phyloP scores from a whole-genome alignment of 2,888 invertebrate species.

The Timandra comae region DNA sequence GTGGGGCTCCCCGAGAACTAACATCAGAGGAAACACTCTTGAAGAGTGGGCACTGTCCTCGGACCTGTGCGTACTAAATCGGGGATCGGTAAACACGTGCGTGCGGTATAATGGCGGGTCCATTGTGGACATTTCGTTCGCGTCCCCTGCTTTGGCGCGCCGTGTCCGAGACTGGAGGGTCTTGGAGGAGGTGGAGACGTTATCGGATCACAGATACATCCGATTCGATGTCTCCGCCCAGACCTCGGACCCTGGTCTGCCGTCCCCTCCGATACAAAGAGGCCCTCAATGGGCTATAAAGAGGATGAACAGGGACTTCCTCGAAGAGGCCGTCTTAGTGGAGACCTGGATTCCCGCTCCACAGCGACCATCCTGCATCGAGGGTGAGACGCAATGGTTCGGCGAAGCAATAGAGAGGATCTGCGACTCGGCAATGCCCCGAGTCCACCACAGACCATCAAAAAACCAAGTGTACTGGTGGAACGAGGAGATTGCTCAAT shows the following conservation, averaged over 20 bases:
- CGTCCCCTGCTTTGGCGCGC: too few species aligned
- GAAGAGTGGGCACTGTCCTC: conserved; percentile 12
- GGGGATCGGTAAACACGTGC: conserved; percentile 12
- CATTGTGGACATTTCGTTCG: conserved; percentile 5
- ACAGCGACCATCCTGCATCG: neutral
- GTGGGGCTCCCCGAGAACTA: conserved; percentile 13
- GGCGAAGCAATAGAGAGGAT: neutral
- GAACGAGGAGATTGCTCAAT: neutral
- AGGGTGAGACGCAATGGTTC: neutral
- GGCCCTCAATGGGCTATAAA: neutral
- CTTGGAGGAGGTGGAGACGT: too few species aligned
- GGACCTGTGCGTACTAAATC: conserved; percentile 10
- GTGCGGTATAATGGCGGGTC: conserved; percentile 3
- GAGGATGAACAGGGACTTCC: neutral
- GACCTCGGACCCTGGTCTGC: too few species aligned
- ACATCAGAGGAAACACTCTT: neutral
- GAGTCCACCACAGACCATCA: neutral
- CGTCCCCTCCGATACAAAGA: neutral
- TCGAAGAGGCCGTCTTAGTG: neutral
- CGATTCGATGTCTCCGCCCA: too few species aligned
- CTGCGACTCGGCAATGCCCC: neutral
- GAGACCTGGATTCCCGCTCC: neutral
- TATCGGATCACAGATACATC: conserved; percentile 3
- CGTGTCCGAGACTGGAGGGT: too few species aligned
- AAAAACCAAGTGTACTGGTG: neutral